These are phyloP conservation scores for Lepus townsendii DNA, from an alignment of 2,797 vertebrate species.

Conservation along the genomic window DNA sequence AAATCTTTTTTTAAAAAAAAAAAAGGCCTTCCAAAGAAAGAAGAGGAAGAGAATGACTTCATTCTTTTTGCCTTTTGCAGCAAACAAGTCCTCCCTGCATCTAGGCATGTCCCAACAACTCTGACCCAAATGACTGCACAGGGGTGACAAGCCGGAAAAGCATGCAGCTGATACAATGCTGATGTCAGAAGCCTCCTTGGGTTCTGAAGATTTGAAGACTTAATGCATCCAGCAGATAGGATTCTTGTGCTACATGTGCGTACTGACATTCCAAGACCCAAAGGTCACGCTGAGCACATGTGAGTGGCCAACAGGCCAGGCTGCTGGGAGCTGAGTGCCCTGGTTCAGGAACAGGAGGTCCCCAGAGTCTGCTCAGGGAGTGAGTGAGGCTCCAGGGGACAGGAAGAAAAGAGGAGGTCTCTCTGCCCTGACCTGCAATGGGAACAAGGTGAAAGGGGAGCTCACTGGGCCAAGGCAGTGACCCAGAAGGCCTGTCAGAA, in stretches of 20 bases:
- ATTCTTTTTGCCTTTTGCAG: background rate
- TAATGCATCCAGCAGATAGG: slow-evolving; percentile 58
- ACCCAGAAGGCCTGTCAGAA: slow-evolving; percentile 82
- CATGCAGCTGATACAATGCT: background rate
- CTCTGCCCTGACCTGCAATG: slow-evolving; percentile 23
- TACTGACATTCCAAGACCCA: slow-evolving; percentile 59
- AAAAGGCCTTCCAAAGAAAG: background rate
- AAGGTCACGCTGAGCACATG: slow-evolving; percentile 68
- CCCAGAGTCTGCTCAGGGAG: background rate
- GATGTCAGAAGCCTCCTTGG: background rate
- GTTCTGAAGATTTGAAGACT: background rate
- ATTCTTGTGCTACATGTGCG: background rate
- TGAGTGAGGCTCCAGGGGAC: background rate
- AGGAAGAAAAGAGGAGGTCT: background rate
- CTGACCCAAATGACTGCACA: background rate
- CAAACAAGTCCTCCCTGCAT: background rate
- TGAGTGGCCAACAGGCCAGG: background rate
- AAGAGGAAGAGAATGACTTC: background rate
- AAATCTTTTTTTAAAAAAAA: too few relatives aligned
- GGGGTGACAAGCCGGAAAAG: background rate
- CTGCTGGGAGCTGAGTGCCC: rapidly evolving
- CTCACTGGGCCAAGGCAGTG: slow-evolving; percentile 76
- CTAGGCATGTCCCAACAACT: background rate
- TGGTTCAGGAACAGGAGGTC: background rate
- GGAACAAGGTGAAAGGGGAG: slow-evolving; percentile 84